These are phyloP conservation scores for Bursaphelenchus okinawaensis DNA, from an alignment of 2,888 invertebrate species.

Conservation along the genomic window DNA sequence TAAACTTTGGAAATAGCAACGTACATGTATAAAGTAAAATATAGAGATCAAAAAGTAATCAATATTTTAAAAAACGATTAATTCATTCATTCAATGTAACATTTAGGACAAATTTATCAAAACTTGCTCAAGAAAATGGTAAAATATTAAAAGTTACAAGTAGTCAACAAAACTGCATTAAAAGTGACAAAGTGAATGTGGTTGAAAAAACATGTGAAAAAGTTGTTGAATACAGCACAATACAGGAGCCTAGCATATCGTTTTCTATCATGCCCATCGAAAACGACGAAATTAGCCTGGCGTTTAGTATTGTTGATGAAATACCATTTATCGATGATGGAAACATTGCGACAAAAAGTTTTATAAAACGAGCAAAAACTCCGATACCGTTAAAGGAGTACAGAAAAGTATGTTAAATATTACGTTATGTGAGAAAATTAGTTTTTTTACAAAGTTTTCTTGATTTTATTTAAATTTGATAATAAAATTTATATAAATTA, in stretches of 20 bases:
- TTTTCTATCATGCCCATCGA: conserved; percentile 25
- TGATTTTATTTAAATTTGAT: no score
- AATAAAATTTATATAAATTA: no score
- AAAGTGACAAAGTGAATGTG: no score
- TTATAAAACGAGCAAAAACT: background rate
- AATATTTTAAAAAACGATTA: no score
- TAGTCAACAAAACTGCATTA: no score
- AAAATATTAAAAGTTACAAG: background rate
- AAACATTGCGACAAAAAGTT: background rate
- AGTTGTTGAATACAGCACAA: background rate
- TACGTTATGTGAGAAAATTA: no score
- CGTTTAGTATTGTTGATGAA: conserved; percentile 32
- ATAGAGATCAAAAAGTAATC: no score
- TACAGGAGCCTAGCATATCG: conserved; percentile 40
- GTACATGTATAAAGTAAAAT: no score
- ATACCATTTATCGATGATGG: conserved; percentile 57
- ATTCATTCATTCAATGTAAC: no score
- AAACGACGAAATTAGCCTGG: conserved; percentile 40
- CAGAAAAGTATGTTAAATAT: background rate
- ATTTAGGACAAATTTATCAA: no score
- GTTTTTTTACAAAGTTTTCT: no score
- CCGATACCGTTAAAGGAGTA: background rate
- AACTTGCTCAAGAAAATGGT: conserved; percentile 19
- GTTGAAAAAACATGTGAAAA: background rate
- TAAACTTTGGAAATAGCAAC: no score